A percentile compares a stretch with the other conserved stretches of the same genome.
Evolutionary conservation across 1,140 invertebrate genomes (phyloP).

Genomic region (Apis florea): DNA sequence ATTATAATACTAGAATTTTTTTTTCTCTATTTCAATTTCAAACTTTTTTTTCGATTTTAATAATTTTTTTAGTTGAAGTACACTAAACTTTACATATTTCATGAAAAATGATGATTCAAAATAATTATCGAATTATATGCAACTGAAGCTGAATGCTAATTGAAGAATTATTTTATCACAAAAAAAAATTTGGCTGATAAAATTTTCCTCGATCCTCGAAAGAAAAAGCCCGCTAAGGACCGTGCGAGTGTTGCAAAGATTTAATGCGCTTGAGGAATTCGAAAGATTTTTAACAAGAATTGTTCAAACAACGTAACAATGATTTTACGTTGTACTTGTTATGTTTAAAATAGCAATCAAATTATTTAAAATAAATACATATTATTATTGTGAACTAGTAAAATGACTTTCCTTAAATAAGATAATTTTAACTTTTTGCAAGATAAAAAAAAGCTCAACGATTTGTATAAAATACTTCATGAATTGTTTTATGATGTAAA

Average conservation of each 20-base stretch:
- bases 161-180: too few relatives aligned
- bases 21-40: too few relatives aligned
- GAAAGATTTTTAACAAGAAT: neutral
- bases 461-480: slow-evolving; percentile 7
- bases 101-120: too few relatives aligned
- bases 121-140: too few relatives aligned
- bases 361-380: slow-evolving; percentile 39
- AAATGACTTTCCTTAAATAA: neutral
- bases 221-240: too few relatives aligned
- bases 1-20: too few relatives aligned
- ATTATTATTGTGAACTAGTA: slow-evolving; percentile 12
- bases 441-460: neutral
- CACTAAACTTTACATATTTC: too few relatives aligned
- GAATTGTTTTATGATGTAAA: neutral
- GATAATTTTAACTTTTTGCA: neutral
- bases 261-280: neutral
- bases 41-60: too few relatives aligned
- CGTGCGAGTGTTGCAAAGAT: neutral
- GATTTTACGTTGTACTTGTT: neutral
- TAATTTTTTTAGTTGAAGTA: too few relatives aligned
- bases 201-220: too few relatives aligned
- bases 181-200: too few relatives aligned
- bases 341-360: slow-evolving; percentile 13
- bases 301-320: neutral
- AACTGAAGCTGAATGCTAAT: too few relatives aligned